Base-by-base conservation (phyloP, 2,797 vertebrate species). In the Margarornis squamiger region DNA sequence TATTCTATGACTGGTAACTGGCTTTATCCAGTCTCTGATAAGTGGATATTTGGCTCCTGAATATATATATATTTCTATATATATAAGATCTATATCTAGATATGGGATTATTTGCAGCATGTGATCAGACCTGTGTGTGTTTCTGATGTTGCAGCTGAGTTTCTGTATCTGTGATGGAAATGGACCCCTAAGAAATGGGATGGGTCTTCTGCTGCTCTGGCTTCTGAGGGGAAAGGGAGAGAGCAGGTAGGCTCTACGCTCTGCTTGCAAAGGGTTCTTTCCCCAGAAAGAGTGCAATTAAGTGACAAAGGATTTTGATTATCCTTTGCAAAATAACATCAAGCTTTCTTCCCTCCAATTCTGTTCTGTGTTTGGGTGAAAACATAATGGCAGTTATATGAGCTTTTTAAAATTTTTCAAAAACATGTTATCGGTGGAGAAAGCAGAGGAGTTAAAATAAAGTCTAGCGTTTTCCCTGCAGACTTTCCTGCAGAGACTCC, bases 241-340 rank as follows among this genome's bases (percentile, higher is more conserved):
- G 23, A 65, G 51, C 26, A 27, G 34, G 14, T 1, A 0, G 9
- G 5, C 32, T 49, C 36, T 0, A 0, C 14, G 29, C 16, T 67
- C 32, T 78, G 45, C 46, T 67, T 51, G 12, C 24, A 41, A 72
- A 30, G 17, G 7, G 6, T 9, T 49, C 59, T 45, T 79, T 55
- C 12, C 29, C 46, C 2, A 5, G 39, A 52, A 86, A 43, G 21
- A 8, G 49, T 55, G 24, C 39, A 76, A 55, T 74, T 57, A 59
- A 32, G 14, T 43, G 51, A 73, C 62, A 34, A 89, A 78, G 36
- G 18, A 30, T 79, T 80, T 90, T 70, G 45, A 29, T 71, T 82
- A 41, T 58, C 13, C 12, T 77, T 39, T 5, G 2, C 45, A 55
- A 51, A 88, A 86, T 41, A 55, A 5, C n/a, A 71, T 58, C 17